These are phyloP conservation scores for Ascaphus truei DNA, from an alignment of 2,113 vertebrate genomes.

Conservation along the genomic window DNA sequence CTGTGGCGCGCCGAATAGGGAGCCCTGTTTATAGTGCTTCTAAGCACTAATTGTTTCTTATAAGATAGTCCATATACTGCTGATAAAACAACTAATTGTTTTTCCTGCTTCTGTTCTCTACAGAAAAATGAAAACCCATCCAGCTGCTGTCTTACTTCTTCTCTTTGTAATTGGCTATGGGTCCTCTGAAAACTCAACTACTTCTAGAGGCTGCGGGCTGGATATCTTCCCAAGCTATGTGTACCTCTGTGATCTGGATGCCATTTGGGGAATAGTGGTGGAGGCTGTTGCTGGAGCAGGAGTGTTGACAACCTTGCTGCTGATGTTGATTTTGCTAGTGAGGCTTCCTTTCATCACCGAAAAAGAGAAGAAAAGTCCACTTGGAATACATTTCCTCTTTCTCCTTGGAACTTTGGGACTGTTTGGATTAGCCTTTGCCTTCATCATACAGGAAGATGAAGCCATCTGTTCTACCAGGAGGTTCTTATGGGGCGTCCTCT, in stretches of 20 bases:
- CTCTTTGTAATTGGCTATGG: constrained; percentile 64
- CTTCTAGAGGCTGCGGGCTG: constrained; percentile 82
- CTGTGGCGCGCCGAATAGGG: neutral
- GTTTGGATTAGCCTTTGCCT: constrained; percentile 87
- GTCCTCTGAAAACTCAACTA: constrained; percentile 64
- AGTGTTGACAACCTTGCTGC: constrained; percentile 72
- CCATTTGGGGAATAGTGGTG: constrained; percentile 89
- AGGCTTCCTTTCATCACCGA: constrained; percentile 85
- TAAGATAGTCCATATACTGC: neutral
- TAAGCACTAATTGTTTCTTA: neutral
- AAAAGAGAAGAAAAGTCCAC: constrained; percentile 82
- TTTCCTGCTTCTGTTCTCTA: constrained; percentile 33
- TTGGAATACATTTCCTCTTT: constrained; percentile 85
- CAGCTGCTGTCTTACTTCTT: constrained; percentile 67
- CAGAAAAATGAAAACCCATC: constrained; percentile 65
- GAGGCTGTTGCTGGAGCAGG: constrained; percentile 82
- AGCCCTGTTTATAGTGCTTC: neutral
- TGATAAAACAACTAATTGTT: constrained; percentile 1
- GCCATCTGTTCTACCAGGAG: constrained; percentile 77
- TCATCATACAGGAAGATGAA: constrained; percentile 87
- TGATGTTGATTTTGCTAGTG: constrained; percentile 80
- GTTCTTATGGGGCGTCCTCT: constrained; percentile 87
- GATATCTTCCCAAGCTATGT: constrained; percentile 81
- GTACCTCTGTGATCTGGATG: constrained; percentile 90
- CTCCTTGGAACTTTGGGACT: constrained; percentile 83